Conservation (phyloP, 2,888 invertebrate species). For the Brachyptera risi region DNA sequence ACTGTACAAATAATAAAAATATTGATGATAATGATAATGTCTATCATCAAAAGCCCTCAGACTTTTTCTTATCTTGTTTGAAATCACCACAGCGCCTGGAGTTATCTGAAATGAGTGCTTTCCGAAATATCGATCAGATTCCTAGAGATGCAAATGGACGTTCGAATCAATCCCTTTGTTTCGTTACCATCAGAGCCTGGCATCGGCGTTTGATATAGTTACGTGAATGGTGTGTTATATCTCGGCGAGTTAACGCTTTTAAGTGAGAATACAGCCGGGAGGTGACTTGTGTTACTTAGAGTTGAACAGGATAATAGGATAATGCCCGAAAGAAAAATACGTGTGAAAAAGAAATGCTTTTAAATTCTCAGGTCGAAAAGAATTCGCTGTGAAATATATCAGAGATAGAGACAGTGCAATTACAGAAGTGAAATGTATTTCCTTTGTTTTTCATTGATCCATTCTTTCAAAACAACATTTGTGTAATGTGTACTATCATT, state of each 20-base stretch:
- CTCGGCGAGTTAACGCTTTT: conserved; percentile 5
- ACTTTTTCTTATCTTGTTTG: too few relatives aligned
- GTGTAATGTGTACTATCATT: too few relatives aligned
- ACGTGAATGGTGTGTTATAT: background rate
- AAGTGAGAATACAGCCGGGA: conserved; percentile 13
- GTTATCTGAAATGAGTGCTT: too few relatives aligned
- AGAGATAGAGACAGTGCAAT: too few relatives aligned
- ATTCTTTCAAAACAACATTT: too few relatives aligned
- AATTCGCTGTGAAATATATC: background rate
- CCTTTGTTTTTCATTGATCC: too few relatives aligned
- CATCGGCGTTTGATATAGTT: background rate
- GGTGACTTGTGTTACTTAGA: conserved; percentile 6
- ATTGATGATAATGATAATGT: too few relatives aligned
- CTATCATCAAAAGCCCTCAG: too few relatives aligned
- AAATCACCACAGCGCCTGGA: too few relatives aligned
- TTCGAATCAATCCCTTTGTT: background rate
- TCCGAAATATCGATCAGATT: background rate
- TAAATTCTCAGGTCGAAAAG: background rate
- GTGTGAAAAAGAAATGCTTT: background rate
- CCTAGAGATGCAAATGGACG: conserved; percentile 2
- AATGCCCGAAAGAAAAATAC: conserved; percentile 2
- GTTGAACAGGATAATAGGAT: conserved; percentile 12
- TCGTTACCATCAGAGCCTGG: background rate
- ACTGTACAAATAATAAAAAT: too few relatives aligned
- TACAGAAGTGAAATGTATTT: too few relatives aligned